phyloP scores from a whole-genome alignment of 2,888 invertebrate species.

The Amphipyra tragopoginis region DNA sequence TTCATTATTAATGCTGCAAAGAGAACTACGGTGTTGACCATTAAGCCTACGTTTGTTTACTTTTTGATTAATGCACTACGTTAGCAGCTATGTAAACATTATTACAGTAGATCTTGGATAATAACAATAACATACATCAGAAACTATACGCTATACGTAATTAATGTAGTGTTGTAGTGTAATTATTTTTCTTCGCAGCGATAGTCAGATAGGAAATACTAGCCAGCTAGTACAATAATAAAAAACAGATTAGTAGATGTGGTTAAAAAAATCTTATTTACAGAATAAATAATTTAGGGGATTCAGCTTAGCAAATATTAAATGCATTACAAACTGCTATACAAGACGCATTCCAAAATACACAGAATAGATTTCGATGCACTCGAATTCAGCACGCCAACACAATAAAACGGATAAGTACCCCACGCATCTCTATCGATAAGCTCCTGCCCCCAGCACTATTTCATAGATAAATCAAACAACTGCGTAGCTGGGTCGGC shows the following conservation, averaged over 20 bases:
- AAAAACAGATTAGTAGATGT: no score
- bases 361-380: not conserved
- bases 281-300: no score
- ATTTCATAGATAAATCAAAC: conserved; percentile 44
- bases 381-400: not conserved
- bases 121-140: conserved; percentile 7
- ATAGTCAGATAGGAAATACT: no score
- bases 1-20: conserved; percentile 13
- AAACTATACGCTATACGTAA: not conserved
- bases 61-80: conserved; percentile 18
- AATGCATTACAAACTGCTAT: no score
- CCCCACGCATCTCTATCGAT: conserved; percentile 23
- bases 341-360: not conserved
- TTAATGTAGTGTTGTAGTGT: no score
- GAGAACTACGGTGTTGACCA: conserved; percentile 3
- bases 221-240: no score
- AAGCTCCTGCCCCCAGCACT: conserved; percentile 17
- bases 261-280: no score
- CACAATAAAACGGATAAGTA: not conserved
- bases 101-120: not conserved
- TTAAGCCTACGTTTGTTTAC: conserved; percentile 13
- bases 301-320: no score
- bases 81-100: conserved; percentile 7
- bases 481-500: conserved; percentile 60
- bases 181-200: no score